phyloP scores from a whole-genome alignment of 2,797 vertebrate species.

The Galagoides demidoff region DNA sequence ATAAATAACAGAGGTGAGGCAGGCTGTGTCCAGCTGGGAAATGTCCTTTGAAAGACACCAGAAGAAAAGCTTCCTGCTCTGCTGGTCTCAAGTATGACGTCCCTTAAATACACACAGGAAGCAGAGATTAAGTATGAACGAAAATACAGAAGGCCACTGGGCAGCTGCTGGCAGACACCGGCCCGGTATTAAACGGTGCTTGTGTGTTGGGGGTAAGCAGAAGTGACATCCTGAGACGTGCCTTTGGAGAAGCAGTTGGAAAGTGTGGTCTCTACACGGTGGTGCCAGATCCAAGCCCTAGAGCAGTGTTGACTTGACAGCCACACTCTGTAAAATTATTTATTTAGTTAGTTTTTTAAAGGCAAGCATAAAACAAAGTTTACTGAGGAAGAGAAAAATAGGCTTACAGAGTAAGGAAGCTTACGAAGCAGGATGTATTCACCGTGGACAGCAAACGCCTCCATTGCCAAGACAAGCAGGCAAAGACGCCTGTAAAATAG shows the following conservation, averaged over 20 bases:
- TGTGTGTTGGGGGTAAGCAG: background rate
- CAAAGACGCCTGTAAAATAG: too few relatives aligned
- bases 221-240: background rate
- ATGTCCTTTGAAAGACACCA: background rate
- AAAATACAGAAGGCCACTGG: background rate
- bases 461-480: too few relatives aligned
- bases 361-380: too few relatives aligned
- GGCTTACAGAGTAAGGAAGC: too few relatives aligned
- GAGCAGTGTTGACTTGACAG: background rate
- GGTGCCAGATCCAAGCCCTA: background rate
- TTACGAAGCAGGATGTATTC: too few relatives aligned
- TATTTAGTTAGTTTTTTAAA: too few relatives aligned
- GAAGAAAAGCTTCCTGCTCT: background rate
- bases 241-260: background rate
- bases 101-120: background rate
- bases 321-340: too few relatives aligned
- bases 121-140: background rate
- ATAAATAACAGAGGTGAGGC: background rate
- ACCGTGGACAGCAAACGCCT: too few relatives aligned
- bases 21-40: background rate
- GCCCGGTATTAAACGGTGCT: fast-evolving
- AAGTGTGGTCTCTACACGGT: background rate
- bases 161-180: background rate
- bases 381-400: too few relatives aligned
- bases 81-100: background rate